Percentiles rank a stretch among this genome's conserved stretches.
Conservation (phyloP, 1,140 invertebrate species). For the Drosophila tani region DNA sequence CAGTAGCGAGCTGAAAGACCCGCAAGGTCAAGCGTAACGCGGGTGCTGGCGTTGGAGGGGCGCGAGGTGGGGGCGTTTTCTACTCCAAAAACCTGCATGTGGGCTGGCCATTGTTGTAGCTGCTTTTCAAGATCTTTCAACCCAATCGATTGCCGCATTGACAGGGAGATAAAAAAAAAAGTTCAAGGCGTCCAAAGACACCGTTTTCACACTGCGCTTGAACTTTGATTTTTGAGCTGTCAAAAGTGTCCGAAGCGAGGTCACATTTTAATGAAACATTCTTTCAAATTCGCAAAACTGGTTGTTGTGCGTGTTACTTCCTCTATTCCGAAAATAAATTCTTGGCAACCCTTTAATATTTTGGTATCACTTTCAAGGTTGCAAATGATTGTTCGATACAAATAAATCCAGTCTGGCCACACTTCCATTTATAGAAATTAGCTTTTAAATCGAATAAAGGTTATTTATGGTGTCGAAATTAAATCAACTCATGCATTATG, state of each 20-base stretch:
- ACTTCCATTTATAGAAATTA: conserved; percentile 5
- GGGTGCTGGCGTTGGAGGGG: conserved; percentile 18
- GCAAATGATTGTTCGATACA: conserved; percentile 9
- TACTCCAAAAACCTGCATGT: conserved; percentile 27
- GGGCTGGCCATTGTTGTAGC: conserved; percentile 15
- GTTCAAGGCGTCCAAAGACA: conserved; percentile 37
- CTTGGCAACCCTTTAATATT: background rate
- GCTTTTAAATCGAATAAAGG: background rate
- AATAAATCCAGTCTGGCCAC: background rate
- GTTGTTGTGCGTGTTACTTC: conserved; percentile 23
- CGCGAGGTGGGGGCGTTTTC: conserved; percentile 9
- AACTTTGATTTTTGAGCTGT: conserved; percentile 55
- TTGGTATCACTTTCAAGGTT: conserved; percentile 2
- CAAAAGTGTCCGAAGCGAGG: conserved; percentile 42
- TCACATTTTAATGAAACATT: conserved; percentile 41
- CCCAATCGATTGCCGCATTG: conserved; percentile 35
- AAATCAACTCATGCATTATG: background rate
- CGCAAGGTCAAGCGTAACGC: conserved; percentile 60
- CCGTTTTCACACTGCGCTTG: conserved; percentile 26
- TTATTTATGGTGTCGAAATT: background rate
- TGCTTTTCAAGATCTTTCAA: conserved; percentile 27
- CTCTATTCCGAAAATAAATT: conserved; percentile 31
- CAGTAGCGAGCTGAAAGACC: conserved; percentile 5
- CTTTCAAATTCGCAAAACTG: conserved; percentile 30
- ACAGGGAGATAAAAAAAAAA: conserved; percentile 16